A percentile compares a stretch with the other conserved stretches of the same genome.
Conservation (phyloP, 2,113 vertebrate genomes). For the Proterorhinus semilunaris region DNA sequence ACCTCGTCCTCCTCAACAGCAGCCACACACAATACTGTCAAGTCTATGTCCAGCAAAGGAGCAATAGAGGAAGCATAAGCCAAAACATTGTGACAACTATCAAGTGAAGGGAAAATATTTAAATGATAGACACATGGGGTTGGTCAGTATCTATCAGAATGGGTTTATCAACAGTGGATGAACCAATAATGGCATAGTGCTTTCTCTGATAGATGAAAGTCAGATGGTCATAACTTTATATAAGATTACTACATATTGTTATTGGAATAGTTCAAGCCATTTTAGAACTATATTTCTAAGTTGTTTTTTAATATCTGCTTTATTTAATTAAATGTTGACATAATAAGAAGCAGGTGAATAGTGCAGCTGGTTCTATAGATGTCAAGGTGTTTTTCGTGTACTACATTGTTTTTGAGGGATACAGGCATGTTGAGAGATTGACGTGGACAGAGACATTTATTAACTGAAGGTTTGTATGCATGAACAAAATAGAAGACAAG, state of each 20-base stretch:
- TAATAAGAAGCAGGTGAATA: background rate
- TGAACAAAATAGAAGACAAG: slow-evolving; percentile 13
- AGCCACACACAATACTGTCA: slow-evolving; percentile 41
- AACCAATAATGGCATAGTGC: background rate
- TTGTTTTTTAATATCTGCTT: slow-evolving; percentile 19
- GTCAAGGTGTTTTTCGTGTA: slow-evolving; percentile 4
- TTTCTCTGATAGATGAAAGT: too few species aligned
- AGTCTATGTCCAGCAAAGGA: slow-evolving; percentile 42
- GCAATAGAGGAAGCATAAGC: slow-evolving; percentile 52
- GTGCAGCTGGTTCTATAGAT: slow-evolving; percentile 8
- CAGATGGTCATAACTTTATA: background rate
- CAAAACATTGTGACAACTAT: too few species aligned
- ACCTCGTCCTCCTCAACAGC: slow-evolving; percentile 46
- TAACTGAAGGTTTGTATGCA: slow-evolving; percentile 7
- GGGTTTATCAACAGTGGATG: background rate
- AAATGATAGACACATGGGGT: too few species aligned
- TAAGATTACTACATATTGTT: background rate
- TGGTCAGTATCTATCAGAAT: too few species aligned
- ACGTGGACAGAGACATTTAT: slow-evolving; percentile 9
- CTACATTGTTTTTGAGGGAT: background rate
- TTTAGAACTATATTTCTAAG: slow-evolving; percentile 25
- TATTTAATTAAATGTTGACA: slow-evolving; percentile 14
- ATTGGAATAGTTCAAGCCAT: slow-evolving; percentile 10
- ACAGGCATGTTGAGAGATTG: slow-evolving; percentile 47
- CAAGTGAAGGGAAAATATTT: too few species aligned